phyloP scores from a whole-genome alignment of 1,140 invertebrate genomes.

The Pygmarrhopalites habei region DNA sequence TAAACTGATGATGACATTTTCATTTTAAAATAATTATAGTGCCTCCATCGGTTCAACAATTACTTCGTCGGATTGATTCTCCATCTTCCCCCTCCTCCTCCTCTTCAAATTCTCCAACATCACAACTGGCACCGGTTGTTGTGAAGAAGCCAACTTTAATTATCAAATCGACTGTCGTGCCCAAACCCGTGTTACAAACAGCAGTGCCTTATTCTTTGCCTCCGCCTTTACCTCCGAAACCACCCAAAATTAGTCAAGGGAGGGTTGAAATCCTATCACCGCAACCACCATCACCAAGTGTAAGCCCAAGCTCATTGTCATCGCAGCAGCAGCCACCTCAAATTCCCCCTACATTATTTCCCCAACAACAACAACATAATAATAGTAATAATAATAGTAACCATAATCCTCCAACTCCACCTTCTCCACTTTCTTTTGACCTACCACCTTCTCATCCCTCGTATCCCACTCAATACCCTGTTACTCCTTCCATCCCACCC shows the following conservation, averaged over 20 bases:
- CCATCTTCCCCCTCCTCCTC: slow-evolving; percentile 42
- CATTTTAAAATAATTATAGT: slow-evolving; percentile 42
- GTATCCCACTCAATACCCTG: slow-evolving; percentile 25
- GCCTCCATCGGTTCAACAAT: slow-evolving; percentile 65
- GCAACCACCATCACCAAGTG: slow-evolving; percentile 37
- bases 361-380: slow-evolving; percentile 8
- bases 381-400: slow-evolving; percentile 16
- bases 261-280: not conserved
- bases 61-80: slow-evolving; percentile 72
- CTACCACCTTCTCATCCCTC: slow-evolving; percentile 41
- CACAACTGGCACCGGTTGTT: slow-evolving; percentile 22
- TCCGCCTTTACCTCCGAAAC: slow-evolving; percentile 52
- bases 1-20: slow-evolving; percentile 41
- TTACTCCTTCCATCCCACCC: not conserved
- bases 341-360: slow-evolving; percentile 13
- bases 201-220: slow-evolving; percentile 45
- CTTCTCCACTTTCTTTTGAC: slow-evolving; percentile 19
- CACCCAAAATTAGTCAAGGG: not conserved
- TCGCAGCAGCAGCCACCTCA: slow-evolving; percentile 39
- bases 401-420: slow-evolving; percentile 18
- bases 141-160: slow-evolving; percentile 44
- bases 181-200: slow-evolving; percentile 49
- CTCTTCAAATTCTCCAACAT: slow-evolving; percentile 35
- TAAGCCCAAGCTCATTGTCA: slow-evolving; percentile 39
- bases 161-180: slow-evolving; percentile 47